Evolutionary conservation across 2,888 invertebrate genomes (phyloP).

Genomic region (Acrobeloides nanus): DNA sequence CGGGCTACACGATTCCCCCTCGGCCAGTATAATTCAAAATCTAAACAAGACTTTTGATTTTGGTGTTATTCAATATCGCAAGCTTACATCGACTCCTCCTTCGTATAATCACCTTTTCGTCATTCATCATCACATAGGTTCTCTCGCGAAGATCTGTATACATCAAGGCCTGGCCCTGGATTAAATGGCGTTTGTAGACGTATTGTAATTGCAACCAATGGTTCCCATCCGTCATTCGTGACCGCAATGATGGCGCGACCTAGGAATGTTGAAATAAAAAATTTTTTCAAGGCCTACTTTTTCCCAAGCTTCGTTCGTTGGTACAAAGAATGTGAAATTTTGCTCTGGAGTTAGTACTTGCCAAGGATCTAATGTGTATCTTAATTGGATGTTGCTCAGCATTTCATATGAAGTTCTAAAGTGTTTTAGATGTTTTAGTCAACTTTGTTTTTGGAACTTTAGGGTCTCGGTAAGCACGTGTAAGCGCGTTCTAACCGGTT

Average conservation of each 20-base stretch:
- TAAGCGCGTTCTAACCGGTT: too few relatives aligned
- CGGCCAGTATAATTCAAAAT: conserved; percentile 54
- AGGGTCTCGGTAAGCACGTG: too few relatives aligned
- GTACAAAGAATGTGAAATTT: conserved; percentile 81
- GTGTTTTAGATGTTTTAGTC: too few relatives aligned
- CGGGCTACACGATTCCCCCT: conserved; percentile 50
- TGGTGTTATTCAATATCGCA: not conserved
- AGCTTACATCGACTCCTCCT: conserved; percentile 51
- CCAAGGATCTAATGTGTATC: conserved; percentile 53
- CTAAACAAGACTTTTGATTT: conserved; percentile 24
- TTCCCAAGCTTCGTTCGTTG: conserved; percentile 80
- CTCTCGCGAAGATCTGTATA: conserved; percentile 48
- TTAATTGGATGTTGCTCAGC: conserved; percentile 45
- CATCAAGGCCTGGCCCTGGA: conserved; percentile 62
- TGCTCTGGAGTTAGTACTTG: conserved; percentile 52
- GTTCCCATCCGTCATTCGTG: conserved; percentile 49
- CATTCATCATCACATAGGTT: conserved; percentile 54
- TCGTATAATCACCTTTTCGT: conserved; percentile 51
- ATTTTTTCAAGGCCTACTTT: conserved; percentile 56
- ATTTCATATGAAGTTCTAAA: conserved; percentile 43
- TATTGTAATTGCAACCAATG: conserved; percentile 52
- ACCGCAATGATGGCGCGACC: conserved; percentile 28
- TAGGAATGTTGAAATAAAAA: conserved; percentile 3
- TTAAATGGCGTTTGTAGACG: conserved; percentile 73
- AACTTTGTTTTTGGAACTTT: too few relatives aligned